phyloP scores from a whole-genome alignment of 2,888 invertebrate species.

The Morpho helenor region DNA sequence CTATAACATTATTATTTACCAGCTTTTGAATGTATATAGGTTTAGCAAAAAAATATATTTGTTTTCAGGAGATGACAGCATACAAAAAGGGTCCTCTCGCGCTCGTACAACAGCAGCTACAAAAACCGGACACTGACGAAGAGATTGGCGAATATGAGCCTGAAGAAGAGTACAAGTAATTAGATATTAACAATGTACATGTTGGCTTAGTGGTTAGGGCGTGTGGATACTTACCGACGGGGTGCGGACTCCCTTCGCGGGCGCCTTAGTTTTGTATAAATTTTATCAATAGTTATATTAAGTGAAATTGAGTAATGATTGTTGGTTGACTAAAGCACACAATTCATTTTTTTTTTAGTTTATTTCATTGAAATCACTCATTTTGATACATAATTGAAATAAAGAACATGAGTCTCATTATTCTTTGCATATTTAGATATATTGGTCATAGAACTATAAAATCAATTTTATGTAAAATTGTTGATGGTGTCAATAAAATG shows the following conservation, averaged over 20 bases:
- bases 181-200: constrained; percentile 1
- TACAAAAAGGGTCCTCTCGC: constrained; percentile 86
- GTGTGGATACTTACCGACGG: not conserved
- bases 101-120: constrained; percentile 51
- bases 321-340: no score
- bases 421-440: no score
- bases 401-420: no score
- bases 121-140: constrained; percentile 75
- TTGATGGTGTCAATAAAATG: no score
- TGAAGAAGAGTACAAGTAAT: constrained; percentile 81
- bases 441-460: not conserved
- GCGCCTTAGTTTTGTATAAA: no score
- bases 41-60: not conserved
- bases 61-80: constrained; percentile 88
- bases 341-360: no score
- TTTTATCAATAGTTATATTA: no score
- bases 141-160: constrained; percentile 82
- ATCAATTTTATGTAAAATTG: not conserved
- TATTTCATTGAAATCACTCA: no score
- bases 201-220: no score
- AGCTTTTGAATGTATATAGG: not conserved
- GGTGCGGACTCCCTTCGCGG: not conserved
- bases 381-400: no score
- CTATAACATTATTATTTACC: no score
- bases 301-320: no score